Base-by-base conservation (phyloP, 1,140 invertebrate genomes). In the Pectinophora gossypiella region DNA sequence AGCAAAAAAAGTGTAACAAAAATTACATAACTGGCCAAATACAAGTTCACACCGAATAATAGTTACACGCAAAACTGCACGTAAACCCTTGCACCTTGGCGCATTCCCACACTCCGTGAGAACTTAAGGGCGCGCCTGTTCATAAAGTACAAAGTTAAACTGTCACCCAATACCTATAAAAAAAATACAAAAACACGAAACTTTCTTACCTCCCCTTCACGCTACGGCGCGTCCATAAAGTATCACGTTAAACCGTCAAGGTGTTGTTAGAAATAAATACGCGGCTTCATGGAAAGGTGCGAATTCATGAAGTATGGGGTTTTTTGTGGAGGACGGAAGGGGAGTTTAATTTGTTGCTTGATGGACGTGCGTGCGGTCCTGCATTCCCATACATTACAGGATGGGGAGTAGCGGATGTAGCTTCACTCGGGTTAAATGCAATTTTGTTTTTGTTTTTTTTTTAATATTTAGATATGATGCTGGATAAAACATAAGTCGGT, bases 101-200 rank as follows among this genome's bases (percentile, higher is more conserved):
- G 66, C 73, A 85, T 85, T 85, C 82, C 79, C 82, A 85, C 78
- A 83, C 75, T 74, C 51, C 79, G 82, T 85, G 82, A 73, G 82
- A 85, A 85, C 51, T 40, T 23, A 53, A 42, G 63, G 58, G 67
- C 63, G 79, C 71, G 12, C 74, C 75, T 49, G 59, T 21, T 52
- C 56, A 76, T 78, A 70, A 81, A 81, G 72, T 72, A 72, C 64
- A 56, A 55, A 56, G 57, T 72, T 68, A 53, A 64, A 61, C 16
- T 44, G 19, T 44, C 42, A 38, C 35, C n/a, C 36, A 40, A 1
- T 32, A 32, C 27, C 27, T 32, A 15, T 40, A 10, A 15, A 12
- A 40, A 32, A 40, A 40, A 40, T 18, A 50, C 59, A 73, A 79
- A 80, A 77, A 80, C 68, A 12, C 22, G 4, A 48, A 19, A 65